Evolutionary conservation across 1,140 invertebrate genomes (phyloP).

Genomic region (Contarinia nasturtii): DNA sequence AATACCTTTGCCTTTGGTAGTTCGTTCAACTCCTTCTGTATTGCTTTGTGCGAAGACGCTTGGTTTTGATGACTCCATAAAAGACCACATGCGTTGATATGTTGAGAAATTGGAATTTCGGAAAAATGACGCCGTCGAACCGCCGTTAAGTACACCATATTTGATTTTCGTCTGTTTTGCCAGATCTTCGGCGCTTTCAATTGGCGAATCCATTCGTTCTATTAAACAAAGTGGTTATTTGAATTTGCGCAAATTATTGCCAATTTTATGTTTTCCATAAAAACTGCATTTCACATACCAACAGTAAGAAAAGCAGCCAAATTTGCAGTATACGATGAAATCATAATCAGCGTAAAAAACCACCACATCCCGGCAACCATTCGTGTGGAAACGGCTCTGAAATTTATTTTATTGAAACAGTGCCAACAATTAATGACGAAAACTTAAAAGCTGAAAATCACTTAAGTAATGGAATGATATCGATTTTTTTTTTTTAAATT

Average conservation of each 20-base stretch:
- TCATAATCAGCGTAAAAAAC: conserved; percentile 97
- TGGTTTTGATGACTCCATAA: conserved; percentile 73
- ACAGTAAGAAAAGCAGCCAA: conserved; percentile 93
- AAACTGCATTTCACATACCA: background rate
- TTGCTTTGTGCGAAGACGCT: conserved; percentile 72
- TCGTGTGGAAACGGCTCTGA: conserved; percentile 64
- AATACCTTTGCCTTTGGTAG: conserved; percentile 57
- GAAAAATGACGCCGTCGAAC: conserved; percentile 83
- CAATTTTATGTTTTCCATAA: too few relatives aligned
- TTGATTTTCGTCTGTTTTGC: conserved; percentile 93
- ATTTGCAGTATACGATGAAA: conserved; percentile 95
- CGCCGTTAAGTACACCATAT: conserved; percentile 83
- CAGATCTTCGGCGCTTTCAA: conserved; percentile 87
- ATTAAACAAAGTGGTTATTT: too few relatives aligned
- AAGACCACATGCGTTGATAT: conserved; percentile 82
- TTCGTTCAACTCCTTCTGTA: conserved; percentile 67
- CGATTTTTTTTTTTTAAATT: conserved; percentile 12
- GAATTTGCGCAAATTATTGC: too few relatives aligned
- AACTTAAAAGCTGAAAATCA: too few relatives aligned
- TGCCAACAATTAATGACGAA: too few relatives aligned
- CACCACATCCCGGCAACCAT: conserved; percentile 91
- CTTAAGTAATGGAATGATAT: conserved; percentile 12
- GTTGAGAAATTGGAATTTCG: conserved; percentile 84
- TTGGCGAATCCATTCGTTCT: conserved; percentile 88
- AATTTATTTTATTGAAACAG: conserved; percentile 10